Evolutionary conservation across 2,888 invertebrate genomes (phyloP).

Genomic region (Scaptomyza polygonia): DNA sequence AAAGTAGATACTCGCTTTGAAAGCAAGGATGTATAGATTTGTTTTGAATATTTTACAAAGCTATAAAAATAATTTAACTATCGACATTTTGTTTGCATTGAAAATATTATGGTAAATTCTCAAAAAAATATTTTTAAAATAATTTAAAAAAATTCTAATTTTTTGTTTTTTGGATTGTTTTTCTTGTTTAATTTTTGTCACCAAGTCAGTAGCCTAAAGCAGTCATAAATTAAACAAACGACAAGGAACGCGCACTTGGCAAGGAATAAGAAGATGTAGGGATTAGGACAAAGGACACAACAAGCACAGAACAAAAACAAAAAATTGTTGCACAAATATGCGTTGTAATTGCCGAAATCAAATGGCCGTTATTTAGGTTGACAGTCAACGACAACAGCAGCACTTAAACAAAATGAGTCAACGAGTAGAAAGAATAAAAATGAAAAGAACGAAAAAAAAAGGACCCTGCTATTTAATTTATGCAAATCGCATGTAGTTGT

Average conservation of each 20-base stretch:
- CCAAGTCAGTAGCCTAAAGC: neutral
- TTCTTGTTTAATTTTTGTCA: too few relatives aligned
- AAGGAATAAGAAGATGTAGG: slow-evolving; percentile 1
- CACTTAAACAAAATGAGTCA: neutral
- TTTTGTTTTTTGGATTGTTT: neutral
- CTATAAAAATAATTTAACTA: too few relatives aligned
- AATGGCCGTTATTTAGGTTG: slow-evolving; percentile 71
- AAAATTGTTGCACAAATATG: slow-evolving; percentile 74
- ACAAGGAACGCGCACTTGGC: neutral
- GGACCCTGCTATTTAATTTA: slow-evolving; percentile 67
- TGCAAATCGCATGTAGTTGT: slow-evolving; percentile 61
- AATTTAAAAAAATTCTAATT: too few relatives aligned
- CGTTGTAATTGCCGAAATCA: slow-evolving; percentile 77
- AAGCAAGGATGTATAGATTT: neutral
- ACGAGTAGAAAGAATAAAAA: neutral
- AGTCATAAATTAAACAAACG: slow-evolving; percentile 47
- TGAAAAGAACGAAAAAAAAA: neutral
- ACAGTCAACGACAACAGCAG: slow-evolving; percentile 56
- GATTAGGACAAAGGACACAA: slow-evolving; percentile 25
- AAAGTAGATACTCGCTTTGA: neutral
- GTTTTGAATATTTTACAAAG: neutral
- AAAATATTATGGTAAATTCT: too few relatives aligned
- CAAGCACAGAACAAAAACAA: neutral
- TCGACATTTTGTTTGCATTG: too few relatives aligned
- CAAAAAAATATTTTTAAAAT: too few relatives aligned